These are phyloP conservation scores for Yponomeuta plumbellus DNA, from an alignment of 2,888 invertebrate species.

Conservation along the genomic window DNA sequence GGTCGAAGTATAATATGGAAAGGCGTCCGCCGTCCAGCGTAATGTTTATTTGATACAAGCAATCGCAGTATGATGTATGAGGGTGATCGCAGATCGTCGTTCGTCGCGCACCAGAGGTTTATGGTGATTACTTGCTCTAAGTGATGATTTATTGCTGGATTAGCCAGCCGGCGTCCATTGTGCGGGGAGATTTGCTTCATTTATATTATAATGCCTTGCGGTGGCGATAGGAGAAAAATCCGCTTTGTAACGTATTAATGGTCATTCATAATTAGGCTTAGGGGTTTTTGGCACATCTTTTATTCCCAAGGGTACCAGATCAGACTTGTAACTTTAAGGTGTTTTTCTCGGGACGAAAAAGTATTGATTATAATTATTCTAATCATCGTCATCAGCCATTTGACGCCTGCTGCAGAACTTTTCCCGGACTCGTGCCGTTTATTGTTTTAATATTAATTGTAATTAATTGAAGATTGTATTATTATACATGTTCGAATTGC, in stretches of 20 bases:
- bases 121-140: conserved; percentile 72
- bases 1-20: conserved; percentile 45
- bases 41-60: conserved; percentile 74
- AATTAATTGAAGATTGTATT: too few species aligned
- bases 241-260: conserved; percentile 49
- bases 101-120: conserved; percentile 42
- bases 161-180: conserved; percentile 62
- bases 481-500: too few species aligned
- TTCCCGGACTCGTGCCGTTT: too few species aligned
- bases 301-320: not conserved
- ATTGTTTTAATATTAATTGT: too few species aligned
- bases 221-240: conserved; percentile 48
- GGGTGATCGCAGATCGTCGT: conserved; percentile 34
- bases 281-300: conserved; percentile 3
- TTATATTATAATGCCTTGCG: conserved; percentile 54
- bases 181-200: conserved; percentile 65
- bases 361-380: too few species aligned
- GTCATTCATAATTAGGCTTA: conserved; percentile 18
- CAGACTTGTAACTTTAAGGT: not conserved
- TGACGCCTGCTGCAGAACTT: too few species aligned
- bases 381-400: too few species aligned
- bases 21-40: conserved; percentile 44
- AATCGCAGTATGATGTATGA: conserved; percentile 71
- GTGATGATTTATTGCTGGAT: conserved; percentile 74
- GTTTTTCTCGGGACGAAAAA: not conserved